A percentile compares a stretch with the other conserved stretches of the same genome.
Evolutionary conservation across 2,797 vertebrate species (phyloP).

Genomic region (Oryzias sinensis): DNA sequence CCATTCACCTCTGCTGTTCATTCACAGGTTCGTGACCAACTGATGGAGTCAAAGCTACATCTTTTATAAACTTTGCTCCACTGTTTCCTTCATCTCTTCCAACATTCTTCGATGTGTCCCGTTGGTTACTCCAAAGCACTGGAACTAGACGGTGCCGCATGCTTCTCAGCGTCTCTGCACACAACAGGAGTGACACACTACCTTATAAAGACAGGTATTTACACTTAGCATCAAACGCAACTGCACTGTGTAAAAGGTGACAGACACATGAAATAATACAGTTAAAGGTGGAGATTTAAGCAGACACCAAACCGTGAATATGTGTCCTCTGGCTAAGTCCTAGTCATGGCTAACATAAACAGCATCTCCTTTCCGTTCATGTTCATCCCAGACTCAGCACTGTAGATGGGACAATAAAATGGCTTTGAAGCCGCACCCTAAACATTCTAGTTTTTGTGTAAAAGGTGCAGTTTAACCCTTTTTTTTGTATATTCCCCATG

Average conservation of each 20-base stretch:
- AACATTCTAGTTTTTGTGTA: not conserved
- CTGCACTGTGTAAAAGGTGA: slow-evolving; percentile 71
- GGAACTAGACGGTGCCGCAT: slow-evolving; percentile 38
- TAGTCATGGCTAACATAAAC: slow-evolving; percentile 42
- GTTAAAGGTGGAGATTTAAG: slow-evolving; percentile 62
- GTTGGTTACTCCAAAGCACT: slow-evolving; percentile 58
- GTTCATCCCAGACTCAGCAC: slow-evolving; percentile 28
- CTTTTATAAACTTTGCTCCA: slow-evolving; percentile 12
- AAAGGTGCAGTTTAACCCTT: not conserved
- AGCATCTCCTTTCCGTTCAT: slow-evolving; percentile 26
- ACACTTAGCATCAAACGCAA: slow-evolving; percentile 58
- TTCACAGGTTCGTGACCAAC: slow-evolving; percentile 13
- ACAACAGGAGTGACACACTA: slow-evolving; percentile 55
- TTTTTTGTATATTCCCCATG: too few species aligned
- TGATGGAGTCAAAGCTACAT: slow-evolving; percentile 19
- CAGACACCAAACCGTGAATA: slow-evolving; percentile 41
- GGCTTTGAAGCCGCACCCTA: slow-evolving; percentile 16
- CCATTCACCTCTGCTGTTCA: slow-evolving; percentile 2
- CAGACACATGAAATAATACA: slow-evolving; percentile 63
- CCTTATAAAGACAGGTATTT: slow-evolving; percentile 83
- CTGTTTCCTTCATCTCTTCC: slow-evolving; percentile 24
- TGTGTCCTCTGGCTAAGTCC: slow-evolving; percentile 29
- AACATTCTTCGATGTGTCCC: slow-evolving; percentile 37
- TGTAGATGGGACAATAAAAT: slow-evolving; percentile 28
- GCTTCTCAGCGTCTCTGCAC: slow-evolving; percentile 50